These are phyloP conservation scores for Chesias legatella DNA, from an alignment of 2,888 invertebrate species.

Conservation along the genomic window DNA sequence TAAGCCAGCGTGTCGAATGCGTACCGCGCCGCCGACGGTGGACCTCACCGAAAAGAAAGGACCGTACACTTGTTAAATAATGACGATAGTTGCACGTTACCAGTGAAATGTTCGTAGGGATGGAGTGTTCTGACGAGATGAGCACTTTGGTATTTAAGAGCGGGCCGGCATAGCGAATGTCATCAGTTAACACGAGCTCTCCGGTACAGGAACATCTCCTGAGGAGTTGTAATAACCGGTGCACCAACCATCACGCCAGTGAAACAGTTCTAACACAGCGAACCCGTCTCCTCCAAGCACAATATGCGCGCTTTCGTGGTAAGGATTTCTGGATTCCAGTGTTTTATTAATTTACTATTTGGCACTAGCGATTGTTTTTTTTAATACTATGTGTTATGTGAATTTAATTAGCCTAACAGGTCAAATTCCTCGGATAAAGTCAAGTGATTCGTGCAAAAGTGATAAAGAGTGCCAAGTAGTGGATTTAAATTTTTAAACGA, in stretches of 20 bases:
- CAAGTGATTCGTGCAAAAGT: constrained; percentile 55
- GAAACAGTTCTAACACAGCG: constrained; percentile 45
- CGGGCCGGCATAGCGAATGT: constrained; percentile 72
- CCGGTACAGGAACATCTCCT: constrained; percentile 70
- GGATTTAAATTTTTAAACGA: constrained; percentile 31
- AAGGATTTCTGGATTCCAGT: constrained; percentile 51
- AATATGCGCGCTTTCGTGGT: constrained; percentile 77
- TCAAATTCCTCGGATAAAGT: constrained; percentile 39
- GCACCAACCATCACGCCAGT: constrained; percentile 28
- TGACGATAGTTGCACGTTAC: constrained; percentile 74
- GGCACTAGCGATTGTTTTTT: constrained; percentile 53
- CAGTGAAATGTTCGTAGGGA: constrained; percentile 78
- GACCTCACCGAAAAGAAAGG: constrained; percentile 76
- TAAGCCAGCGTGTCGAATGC: constrained; percentile 70
- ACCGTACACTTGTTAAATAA: constrained; percentile 73
- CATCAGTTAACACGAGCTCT: constrained; percentile 75
- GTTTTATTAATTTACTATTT: constrained; percentile 41
- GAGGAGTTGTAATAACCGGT: constrained; percentile 51
- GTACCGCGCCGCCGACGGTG: constrained; percentile 40
- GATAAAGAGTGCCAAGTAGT: constrained; percentile 48
- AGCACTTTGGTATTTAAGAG: constrained; percentile 78
- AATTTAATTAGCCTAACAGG: constrained; percentile 36
- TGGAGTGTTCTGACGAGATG: constrained; percentile 76
- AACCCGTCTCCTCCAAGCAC: constrained; percentile 47
- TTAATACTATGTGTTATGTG: constrained; percentile 28